Base-by-base conservation (phyloP, 1,140 invertebrate species). In the Dendrolimus kikuchii region DNA sequence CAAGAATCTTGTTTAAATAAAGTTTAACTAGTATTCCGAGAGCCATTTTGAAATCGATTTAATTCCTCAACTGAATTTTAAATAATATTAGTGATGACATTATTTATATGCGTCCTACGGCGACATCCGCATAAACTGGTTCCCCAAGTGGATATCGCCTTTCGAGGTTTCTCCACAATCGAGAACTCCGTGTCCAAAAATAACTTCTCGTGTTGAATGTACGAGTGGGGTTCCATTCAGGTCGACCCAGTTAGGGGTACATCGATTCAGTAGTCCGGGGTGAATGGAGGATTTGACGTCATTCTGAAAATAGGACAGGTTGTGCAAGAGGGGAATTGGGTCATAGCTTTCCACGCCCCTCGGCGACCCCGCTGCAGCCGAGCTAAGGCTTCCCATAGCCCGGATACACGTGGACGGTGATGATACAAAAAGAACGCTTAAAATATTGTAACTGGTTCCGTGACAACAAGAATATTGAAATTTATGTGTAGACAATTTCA, bases 211-310 rank as follows among this genome's bases (percentile, higher is more conserved):
- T 60, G 60, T 62, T 82, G 68, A 79, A 80, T 77, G 74, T 72
- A 71, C 54, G 54, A 66, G 68, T 64, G 68, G 64, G 68, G 64
- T 69, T 70, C 38, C 79, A 85, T 85, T 85, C 74, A 85, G 70
- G 55, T 66, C 71, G 77, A 77, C 78, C 78, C 68, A 81, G 68
- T 77, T 81, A 68, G 45, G 59, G 68, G 64, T 60, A 66, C 80
- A 81, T 83, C 74, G 78, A 83, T 83, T 81, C 72, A 81, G 51
- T 65, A 74, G 59, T 58, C 64, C 67, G 75, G 74, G 71, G 71
- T 86, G 77, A 85, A 82, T 85, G 77, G 64, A 55, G 57, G 59
- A 58, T 50, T 67, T 85, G 81, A 85, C 81, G 80, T 85, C 80
- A 85, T 64, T 64, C 62, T 52, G 74, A 74, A 81, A 80, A 66